Evolutionary conservation across 1,140 invertebrate species (phyloP), one percentile per base, ranked within the genome.

Genomic region (Paralvinella palmiformis): DNA sequence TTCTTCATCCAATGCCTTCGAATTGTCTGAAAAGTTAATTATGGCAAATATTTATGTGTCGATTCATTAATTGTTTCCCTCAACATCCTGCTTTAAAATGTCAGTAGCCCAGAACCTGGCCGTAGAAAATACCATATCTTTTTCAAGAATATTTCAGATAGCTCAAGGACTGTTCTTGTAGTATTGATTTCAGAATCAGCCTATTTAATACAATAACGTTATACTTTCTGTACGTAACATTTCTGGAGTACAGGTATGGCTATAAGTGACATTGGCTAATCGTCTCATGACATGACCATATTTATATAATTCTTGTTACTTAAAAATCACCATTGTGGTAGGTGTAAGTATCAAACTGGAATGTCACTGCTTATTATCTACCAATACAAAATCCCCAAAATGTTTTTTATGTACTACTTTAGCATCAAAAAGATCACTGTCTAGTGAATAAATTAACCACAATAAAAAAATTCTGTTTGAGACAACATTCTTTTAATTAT

Each of bases 1-100:
- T 58, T 66, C 69, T 59, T 75, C 68, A 64, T 72, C 69, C 64
- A 75, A 68, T 36, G 75, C 76, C 74, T 73, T 63, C 50, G 70
- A 68, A 41, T 65, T 64, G 68, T 73, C 55, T 29, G 70, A 64
- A 48, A 6, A 3, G 31, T 5, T 41, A 15, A 45, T 5, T 2
- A 31, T 17, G 7, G 55, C 20, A 5, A 13, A 55, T 32, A 20
- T 50, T 20, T 7, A 35, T 53, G 35, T 58, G 7, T 7, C 17
- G 5, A 15, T 59, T 32, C 56, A 32, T 13, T n/a, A n/a, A n/a
- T n/a, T n/a, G n/a, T n/a, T 37, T 17, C 15, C 37, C 27, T 13
- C 59, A 17, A 63, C 41, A 15, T 50, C n/a, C 5, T 55, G 10
- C 15, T 57, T 32, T 32, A 31, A 3, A 2, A 32, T 57, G 27